Evolutionary conservation across 2,113 vertebrate species (phyloP).

Genomic region (Scophthalmus maximus): DNA sequence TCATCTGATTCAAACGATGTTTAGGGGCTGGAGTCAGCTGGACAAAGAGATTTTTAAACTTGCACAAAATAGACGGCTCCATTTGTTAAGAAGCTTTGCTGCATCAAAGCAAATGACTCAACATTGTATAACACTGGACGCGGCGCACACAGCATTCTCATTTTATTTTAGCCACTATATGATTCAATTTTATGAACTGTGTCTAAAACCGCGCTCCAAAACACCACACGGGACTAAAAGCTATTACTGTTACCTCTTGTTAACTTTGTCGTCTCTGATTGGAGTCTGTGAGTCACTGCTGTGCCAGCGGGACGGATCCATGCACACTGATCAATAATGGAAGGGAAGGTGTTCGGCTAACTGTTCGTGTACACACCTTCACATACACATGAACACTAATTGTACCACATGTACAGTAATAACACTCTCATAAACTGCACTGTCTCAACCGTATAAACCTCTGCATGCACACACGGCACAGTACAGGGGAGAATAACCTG

Average conservation of each 20-base stretch:
- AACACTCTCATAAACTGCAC: conserved; percentile 24
- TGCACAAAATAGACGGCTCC: background rate
- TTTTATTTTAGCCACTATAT: conserved; percentile 12
- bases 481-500: conserved; percentile 8
- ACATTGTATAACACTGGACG: conserved; percentile 8
- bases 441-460: background rate
- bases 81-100: conserved; percentile 7
- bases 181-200: conserved; percentile 28
- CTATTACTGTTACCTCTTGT: conserved; percentile 20
- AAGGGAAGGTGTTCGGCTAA: conserved; percentile 1
- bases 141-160: background rate
- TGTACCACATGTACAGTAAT: conserved; percentile 14
- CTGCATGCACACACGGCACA: background rate
- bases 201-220: background rate
- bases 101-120: background rate
- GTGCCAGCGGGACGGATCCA: conserved; percentile 34
- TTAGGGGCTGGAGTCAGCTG: background rate
- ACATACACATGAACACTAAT: background rate
- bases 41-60: conserved; percentile 2
- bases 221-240: conserved; percentile 22
- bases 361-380: background rate
- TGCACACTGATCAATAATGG: conserved; percentile 49
- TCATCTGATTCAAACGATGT: background rate
- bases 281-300: conserved; percentile 22
- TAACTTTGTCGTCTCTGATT: conserved; percentile 19